phyloP scores from a whole-genome alignment of 2,888 invertebrate genomes.

The Polyommatus iphigenia region DNA sequence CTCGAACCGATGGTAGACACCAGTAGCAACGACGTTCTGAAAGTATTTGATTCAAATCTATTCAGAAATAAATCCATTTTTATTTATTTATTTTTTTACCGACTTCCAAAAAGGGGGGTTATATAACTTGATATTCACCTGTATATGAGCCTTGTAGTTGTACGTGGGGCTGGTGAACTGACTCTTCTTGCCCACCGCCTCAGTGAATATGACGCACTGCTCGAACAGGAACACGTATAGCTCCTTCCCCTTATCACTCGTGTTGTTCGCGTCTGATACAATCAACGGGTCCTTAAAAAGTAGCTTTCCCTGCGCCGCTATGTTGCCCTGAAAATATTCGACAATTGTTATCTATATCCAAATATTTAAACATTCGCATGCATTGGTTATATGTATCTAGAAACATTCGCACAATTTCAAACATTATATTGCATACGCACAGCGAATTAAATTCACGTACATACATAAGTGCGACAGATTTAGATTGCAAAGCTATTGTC shows the following conservation, averaged over 20 bases:
- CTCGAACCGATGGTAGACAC: no score
- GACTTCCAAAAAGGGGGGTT: no score
- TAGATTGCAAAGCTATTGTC: neutral
- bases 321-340: slow-evolving; percentile 88
- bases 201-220: slow-evolving; percentile 98
- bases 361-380: neutral
- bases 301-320: slow-evolving; percentile 97
- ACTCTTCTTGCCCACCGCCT: slow-evolving; percentile 94
- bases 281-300: slow-evolving; percentile 90
- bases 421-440: neutral
- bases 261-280: slow-evolving; percentile 83
- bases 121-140: slow-evolving; percentile 81
- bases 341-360: neutral
- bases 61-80: no score
- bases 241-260: slow-evolving; percentile 81
- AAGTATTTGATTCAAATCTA: no score
- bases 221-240: slow-evolving; percentile 98
- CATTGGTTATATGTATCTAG: neutral
- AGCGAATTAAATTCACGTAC: neutral
- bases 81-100: no score
- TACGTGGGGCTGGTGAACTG: slow-evolving; percentile 97
- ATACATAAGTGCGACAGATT: neutral
- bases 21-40: no score
- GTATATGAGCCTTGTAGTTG: slow-evolving; percentile 96
- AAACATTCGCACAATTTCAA: neutral